These are phyloP conservation scores for Cheumatopsyche charites DNA, from an alignment of 1,140 invertebrate genomes.

Conservation along the genomic window DNA sequence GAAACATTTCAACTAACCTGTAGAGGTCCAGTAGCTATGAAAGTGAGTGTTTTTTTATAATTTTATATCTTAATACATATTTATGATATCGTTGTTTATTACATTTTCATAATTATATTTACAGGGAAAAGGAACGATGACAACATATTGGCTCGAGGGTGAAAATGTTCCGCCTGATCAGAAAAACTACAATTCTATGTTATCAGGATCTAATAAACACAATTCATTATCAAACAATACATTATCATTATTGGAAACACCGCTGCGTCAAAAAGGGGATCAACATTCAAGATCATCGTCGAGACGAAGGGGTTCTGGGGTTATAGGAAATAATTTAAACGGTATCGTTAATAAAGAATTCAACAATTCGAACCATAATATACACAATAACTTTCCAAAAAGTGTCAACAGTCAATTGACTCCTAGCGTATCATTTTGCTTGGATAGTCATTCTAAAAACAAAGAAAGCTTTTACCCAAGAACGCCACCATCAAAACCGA, in stretches of 20 bases:
- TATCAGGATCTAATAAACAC: background rate
- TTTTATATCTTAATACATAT: background rate
- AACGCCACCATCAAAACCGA: constrained; percentile 39
- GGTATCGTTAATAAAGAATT: constrained; percentile 53
- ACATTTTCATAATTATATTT: constrained; percentile 31
- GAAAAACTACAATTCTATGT: background rate
- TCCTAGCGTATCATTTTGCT: constrained; percentile 19
- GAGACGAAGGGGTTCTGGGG: constrained; percentile 57
- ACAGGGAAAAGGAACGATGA: constrained; percentile 85
- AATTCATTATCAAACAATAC: background rate
- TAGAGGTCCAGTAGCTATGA: constrained; percentile 92
- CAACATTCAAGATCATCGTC: constrained; percentile 55
- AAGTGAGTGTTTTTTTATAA: constrained; percentile 64
- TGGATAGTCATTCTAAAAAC: constrained; percentile 10
- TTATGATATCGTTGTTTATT: background rate
- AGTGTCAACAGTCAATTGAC: constrained; percentile 5
- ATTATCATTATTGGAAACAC: constrained; percentile 48
- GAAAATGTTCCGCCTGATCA: constrained; percentile 56
- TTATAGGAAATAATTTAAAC: constrained; percentile 53
- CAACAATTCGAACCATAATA: constrained; percentile 55
- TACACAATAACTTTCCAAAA: constrained; percentile 50
- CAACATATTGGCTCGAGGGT: constrained; percentile 88
- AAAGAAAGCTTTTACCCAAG: constrained; percentile 16
- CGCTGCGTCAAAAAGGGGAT: constrained; percentile 56
- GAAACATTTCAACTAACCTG: constrained; percentile 86